phyloP scores from a whole-genome alignment of 2,888 invertebrate genomes.

The Tetragnatha montana region DNA sequence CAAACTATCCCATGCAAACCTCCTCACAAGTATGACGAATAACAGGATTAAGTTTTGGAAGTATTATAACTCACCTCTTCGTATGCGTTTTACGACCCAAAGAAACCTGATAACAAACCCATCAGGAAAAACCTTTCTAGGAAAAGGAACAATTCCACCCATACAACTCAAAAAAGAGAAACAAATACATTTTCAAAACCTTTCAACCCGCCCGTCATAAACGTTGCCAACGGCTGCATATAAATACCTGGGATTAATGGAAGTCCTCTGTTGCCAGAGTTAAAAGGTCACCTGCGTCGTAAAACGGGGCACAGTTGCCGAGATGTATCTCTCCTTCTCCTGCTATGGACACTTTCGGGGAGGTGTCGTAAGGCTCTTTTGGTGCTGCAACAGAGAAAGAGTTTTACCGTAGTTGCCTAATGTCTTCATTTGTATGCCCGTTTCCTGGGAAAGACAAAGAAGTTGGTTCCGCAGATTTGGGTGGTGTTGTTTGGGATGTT shows the following conservation, averaged over 20 bases:
- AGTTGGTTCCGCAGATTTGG: too few species aligned
- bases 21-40: too few species aligned
- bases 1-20: too few species aligned
- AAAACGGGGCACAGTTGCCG: constrained; percentile 18
- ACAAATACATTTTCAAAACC: constrained; percentile 10
- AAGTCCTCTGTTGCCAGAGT: not conserved
- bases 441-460: not conserved
- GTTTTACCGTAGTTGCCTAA: constrained; percentile 45
- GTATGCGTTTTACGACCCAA: too few species aligned
- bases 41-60: too few species aligned
- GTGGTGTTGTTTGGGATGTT: too few species aligned
- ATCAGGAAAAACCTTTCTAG: not conserved
- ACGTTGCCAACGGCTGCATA: constrained; percentile 40
- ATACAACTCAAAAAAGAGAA: not conserved
- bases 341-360: not conserved
- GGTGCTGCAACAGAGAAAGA: constrained; percentile 24
- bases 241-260: constrained; percentile 49
- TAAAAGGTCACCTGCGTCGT: constrained; percentile 48
- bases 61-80: too few species aligned
- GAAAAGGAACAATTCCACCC: not conserved
- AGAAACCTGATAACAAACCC: not conserved
- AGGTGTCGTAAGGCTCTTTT: constrained; percentile 39
- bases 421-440: constrained; percentile 41
- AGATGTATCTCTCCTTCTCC: constrained; percentile 25
- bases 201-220: constrained; percentile 27